Percentiles rank a stretch among this genome's conserved stretches.
Evolutionary conservation across 1,140 invertebrate genomes (phyloP).

Genomic region (Drosophila melanica): DNA sequence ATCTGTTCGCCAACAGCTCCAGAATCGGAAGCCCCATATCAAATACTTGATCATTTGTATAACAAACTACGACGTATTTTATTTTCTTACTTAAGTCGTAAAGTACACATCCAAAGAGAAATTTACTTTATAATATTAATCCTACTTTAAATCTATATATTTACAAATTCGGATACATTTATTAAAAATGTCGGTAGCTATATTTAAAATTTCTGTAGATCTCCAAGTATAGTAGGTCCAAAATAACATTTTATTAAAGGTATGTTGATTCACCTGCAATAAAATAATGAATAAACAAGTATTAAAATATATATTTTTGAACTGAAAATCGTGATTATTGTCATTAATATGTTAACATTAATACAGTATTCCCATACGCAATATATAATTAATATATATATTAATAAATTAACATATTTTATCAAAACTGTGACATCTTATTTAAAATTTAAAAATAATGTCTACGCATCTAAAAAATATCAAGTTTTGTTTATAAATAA

Average conservation of each 20-base stretch:
- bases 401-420: no score
- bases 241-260: constrained; percentile 73
- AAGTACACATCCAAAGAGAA: constrained; percentile 55
- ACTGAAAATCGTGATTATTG: no score
- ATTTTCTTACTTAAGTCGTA: constrained; percentile 42
- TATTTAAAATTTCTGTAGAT: constrained; percentile 65
- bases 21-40: no score
- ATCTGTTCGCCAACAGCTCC: no score
- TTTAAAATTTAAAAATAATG: no score
- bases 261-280: constrained; percentile 75
- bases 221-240: constrained; percentile 72
- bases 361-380: no score
- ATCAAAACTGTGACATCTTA: no score
- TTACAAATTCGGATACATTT: constrained; percentile 76
- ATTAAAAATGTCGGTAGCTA: constrained; percentile 71
- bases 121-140: constrained; percentile 64
- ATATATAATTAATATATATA: no score
- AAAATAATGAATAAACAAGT: constrained; percentile 32
- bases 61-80: constrained; percentile 47
- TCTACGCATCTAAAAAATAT: no score
- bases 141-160: constrained; percentile 73
- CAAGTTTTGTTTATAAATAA: no score
- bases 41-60: constrained; percentile 9
- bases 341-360: no score
- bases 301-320: no score